Conservation (phyloP, 2,888 invertebrate species). For the Polietes domitor region DNA sequence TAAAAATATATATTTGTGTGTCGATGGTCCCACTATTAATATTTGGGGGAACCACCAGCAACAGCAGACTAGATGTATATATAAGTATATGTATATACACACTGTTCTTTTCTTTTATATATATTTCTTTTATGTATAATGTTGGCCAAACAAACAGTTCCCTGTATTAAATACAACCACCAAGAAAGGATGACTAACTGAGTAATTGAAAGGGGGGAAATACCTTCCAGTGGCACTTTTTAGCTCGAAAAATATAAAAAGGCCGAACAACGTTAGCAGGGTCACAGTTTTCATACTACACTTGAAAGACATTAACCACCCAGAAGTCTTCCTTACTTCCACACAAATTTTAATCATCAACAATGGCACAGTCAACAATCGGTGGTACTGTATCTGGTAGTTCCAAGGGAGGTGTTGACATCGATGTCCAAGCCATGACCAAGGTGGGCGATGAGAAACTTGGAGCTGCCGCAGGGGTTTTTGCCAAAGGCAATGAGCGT, state of each 20-base stretch:
- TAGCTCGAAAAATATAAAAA: neutral
- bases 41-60: neutral
- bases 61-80: neutral
- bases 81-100: too few relatives aligned
- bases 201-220: neutral
- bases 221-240: neutral
- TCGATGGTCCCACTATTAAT: too few relatives aligned
- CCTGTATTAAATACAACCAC: neutral
- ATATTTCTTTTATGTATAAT: neutral
- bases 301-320: too few relatives aligned
- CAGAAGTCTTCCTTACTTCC: slow-evolving; percentile 7
- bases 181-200: neutral
- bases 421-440: slow-evolving; percentile 63
- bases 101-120: neutral
- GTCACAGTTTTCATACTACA: slow-evolving; percentile 33
- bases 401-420: slow-evolving; percentile 71
- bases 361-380: slow-evolving; percentile 57
- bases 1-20: too few relatives aligned
- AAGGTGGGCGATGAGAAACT: slow-evolving; percentile 68
- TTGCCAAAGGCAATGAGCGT: slow-evolving; percentile 71
- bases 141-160: neutral
- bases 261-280: neutral
- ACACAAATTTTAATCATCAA: neutral
- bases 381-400: slow-evolving; percentile 69
- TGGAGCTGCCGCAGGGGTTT: slow-evolving; percentile 72